Base-by-base conservation (phyloP, 2,113 vertebrate species). In the Martes martes region DNA sequence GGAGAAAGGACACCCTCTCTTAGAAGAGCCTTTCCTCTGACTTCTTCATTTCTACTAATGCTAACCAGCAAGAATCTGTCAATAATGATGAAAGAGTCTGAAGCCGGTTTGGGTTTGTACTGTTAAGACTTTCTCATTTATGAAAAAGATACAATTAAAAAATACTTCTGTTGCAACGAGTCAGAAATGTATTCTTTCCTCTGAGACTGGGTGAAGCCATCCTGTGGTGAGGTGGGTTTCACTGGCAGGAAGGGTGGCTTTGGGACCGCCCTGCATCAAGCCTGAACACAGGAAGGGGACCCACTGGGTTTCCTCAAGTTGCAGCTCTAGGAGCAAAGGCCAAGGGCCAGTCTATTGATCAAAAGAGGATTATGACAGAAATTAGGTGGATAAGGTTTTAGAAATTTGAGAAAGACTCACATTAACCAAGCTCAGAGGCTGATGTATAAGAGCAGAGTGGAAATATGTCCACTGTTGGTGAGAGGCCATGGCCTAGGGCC, bases 91-190 rank as follows among this genome's bases (percentile, higher is more conserved):
- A 71, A 42, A 90, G 91, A 63, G n/a, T 4, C 67, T 78, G 50
- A 89, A 89, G n/a, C 45, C 67, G 4, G 19, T 69, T 69, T 31
- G 65, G 7, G 21, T 67, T 73, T 91, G 57, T 78, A 69, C 89
- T 94, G 19, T 59, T 39, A 85, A 97, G 94, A 57, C 0, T 74
- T 50, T 94, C 36, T 10, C 76, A 82, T n/a, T 97, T 95, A 80
- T 94, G 0, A 95, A 96, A 97, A 96, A 47, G 96, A 61, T 63
- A 15, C 79, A 91, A 96, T 80, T 96, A 85, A 95, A 88, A 55
- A 33, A 69, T 84, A 96, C 73, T 33, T 83, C 31, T 74, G 0
- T 87, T 96, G 5, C 31, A 96, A 93, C 13, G 21, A 13, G 55
- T 89, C 16, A 94, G 89, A n/a, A 94, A 85, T 6, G 63, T 89